These are phyloP conservation scores for Sebastes miniatus DNA, from an alignment of 2,797 vertebrate species.

Conservation along the genomic window DNA sequence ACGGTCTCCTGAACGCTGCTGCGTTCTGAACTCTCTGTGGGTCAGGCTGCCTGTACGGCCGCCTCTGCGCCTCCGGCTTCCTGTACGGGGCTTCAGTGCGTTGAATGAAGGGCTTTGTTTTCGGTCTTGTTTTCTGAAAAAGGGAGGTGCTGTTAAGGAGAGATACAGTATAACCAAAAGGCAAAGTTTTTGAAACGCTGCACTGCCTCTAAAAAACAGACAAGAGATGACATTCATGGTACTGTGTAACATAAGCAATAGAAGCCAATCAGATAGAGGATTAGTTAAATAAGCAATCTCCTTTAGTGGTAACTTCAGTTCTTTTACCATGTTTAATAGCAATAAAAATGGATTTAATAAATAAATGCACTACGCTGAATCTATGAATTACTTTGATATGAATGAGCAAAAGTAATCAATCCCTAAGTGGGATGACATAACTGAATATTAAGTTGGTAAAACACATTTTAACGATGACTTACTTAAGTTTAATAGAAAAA, in stretches of 20 bases:
- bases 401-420: not conserved
- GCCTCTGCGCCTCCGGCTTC: slow-evolving; percentile 75
- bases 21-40: slow-evolving; percentile 67
- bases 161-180: not conserved
- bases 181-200: not conserved
- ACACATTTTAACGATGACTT: not conserved
- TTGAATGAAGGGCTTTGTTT: slow-evolving; percentile 66
- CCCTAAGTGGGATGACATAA: no score
- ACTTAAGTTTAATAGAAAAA: not conserved
- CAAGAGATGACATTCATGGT: not conserved
- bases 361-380: not conserved
- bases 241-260: not conserved
- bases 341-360: not conserved
- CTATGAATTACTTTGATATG: not conserved
- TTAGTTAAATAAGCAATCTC: not conserved
- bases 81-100: slow-evolving; percentile 55
- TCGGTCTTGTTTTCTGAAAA: slow-evolving; percentile 57
- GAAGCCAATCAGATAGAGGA: not conserved
- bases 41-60: slow-evolving; percentile 71
- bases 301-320: no score
- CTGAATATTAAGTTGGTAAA: not conserved
- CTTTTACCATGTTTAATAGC: not conserved
- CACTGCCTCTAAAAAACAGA: not conserved
- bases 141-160: not conserved
- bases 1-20: slow-evolving; percentile 77